Base-by-base conservation (phyloP, 2,888 invertebrate species). In the Schizaphis graminum region DNA sequence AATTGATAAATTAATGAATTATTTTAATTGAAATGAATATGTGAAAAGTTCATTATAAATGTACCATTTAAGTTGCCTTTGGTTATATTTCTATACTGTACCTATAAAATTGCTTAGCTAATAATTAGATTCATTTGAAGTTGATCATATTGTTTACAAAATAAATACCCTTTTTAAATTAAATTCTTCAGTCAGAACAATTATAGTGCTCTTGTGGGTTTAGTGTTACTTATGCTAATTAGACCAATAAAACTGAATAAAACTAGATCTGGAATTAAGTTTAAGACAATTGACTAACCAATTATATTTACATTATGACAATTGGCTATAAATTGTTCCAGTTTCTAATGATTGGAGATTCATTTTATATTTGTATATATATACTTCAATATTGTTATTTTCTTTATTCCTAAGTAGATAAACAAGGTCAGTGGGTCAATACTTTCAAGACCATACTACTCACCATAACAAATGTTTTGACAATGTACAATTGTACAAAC, bases 391-490 rank as follows among this genome's bases (percentile, higher is more conserved):
- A 44, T 89, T 89, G 21, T 16, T 49, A 86, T 93, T 85, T 86
- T 90, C 26, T 86, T 85, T 94, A 91, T 91, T 8, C 1, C 35
- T 53, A 94, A 86, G 57, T 26, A 93, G 89, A 56, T 84, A 89
- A 84, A 93, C 77, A 89, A 85, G 93, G 93, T 89, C 57, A 94
- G 90, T 94, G n/a, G 93, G 93, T 90, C 93, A 91, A 86, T 94
- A 90, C 93, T 94, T 94, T 94, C 86, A 94, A 57, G 41, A 94
- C 67, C 67, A 67, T 77, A 61, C 53, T 49, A 49, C 53, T 92
- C 53, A 77, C 92, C 21, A 41, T 92, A 92, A 92, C 88, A 88
- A 92, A 88, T 88, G 67, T 53, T 88, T 67, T 92, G 67, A 16
- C 24, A 7, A 11, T 35, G 26, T 90, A 49, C 67, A 61, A 88